Evolutionary conservation across 2,888 invertebrate species (phyloP).

Genomic region (Branchipolynoe longqiensis): DNA sequence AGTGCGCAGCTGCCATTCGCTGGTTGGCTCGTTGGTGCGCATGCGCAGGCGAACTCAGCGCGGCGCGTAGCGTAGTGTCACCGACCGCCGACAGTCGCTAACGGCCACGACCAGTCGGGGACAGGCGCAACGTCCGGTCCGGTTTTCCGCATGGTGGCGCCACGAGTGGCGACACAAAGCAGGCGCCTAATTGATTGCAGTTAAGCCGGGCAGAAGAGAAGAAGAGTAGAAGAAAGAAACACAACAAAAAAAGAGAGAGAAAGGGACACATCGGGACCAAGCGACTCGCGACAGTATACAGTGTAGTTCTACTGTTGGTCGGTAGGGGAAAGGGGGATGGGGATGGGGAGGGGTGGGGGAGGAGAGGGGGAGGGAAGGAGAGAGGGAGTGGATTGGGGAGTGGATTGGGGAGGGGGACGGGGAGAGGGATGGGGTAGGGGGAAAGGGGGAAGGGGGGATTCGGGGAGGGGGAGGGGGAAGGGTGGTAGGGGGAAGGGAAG

Average conservation of each 20-base stretch:
- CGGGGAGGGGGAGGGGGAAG: background rate
- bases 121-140: background rate
- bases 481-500: background rate
- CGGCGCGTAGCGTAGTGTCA: conserved; percentile 17
- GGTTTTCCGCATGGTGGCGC: conserved; percentile 36
- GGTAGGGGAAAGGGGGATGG: background rate
- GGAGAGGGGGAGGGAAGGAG: background rate
- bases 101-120: background rate
- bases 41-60: background rate
- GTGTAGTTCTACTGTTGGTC: background rate
- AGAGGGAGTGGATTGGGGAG: background rate
- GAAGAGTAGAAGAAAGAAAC: too few relatives aligned
- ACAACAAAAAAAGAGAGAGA: too few relatives aligned
- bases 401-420: background rate
- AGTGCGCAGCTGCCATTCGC: background rate
- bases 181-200: conserved; percentile 28
- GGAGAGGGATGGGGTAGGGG: background rate
- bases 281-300: conserved; percentile 36
- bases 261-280: too few relatives aligned
- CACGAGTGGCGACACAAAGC: conserved; percentile 39
- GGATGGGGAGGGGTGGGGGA: background rate
- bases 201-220: conserved; percentile 1
- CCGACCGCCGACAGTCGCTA: background rate
- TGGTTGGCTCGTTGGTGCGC: background rate
- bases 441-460: background rate